Conservation (phyloP, 2,888 invertebrate species). For the Trissolcus brochymenae region DNA sequence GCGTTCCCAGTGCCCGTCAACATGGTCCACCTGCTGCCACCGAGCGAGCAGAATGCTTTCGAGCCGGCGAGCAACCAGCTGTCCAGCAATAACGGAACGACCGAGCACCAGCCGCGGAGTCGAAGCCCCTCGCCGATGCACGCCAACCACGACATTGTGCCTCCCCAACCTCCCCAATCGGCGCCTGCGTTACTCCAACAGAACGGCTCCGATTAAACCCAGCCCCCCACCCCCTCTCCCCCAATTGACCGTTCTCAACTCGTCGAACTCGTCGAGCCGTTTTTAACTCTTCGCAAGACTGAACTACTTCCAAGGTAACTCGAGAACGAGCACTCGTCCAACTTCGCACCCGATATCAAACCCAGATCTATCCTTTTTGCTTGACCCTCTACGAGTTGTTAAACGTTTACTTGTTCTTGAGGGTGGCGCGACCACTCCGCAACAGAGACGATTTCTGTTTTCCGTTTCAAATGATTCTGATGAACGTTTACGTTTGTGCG, state of each 20-base stretch:
- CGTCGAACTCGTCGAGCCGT: slow-evolving; percentile 9
- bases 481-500: slow-evolving; percentile 27
- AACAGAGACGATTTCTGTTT: slow-evolving; percentile 14
- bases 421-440: background rate
- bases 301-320: slow-evolving; percentile 64
- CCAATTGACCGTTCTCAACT: slow-evolving; percentile 3
- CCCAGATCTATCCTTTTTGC: too few species aligned
- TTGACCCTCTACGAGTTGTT: too few species aligned
- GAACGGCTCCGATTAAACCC: slow-evolving; percentile 86
- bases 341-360: slow-evolving; percentile 46
- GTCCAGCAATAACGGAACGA: slow-evolving; percentile 71
- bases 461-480: slow-evolving; percentile 19
- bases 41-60: slow-evolving; percentile 84
- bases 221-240: background rate
- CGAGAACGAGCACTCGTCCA: slow-evolving; percentile 58
- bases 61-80: slow-evolving; percentile 71
- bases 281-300: slow-evolving; percentile 61
- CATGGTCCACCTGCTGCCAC: slow-evolving; percentile 90
- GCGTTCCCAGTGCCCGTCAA: slow-evolving; percentile 90
- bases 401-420: too few species aligned
- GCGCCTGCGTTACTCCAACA: slow-evolving; percentile 84
- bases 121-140: slow-evolving; percentile 67
- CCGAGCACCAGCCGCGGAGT: slow-evolving; percentile 49
- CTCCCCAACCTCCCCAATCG: slow-evolving; percentile 80
- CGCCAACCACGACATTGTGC: slow-evolving; percentile 66